Evolutionary conservation across 1,140 invertebrate species (phyloP).

Genomic region (Drosophila dunni): DNA sequence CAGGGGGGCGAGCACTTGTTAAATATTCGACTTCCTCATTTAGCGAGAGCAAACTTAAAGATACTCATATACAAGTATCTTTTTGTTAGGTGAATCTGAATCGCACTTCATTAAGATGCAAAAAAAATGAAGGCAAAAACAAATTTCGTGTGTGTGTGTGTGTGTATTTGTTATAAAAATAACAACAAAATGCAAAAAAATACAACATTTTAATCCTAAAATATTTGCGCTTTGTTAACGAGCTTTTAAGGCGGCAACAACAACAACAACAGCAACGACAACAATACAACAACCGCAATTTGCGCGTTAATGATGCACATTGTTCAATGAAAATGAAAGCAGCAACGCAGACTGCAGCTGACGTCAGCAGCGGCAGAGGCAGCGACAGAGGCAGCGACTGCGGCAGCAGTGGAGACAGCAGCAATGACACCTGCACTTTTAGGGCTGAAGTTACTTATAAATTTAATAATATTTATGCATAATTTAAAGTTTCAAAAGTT

Average conservation of each 20-base stretch:
- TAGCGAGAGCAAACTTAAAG: conserved; percentile 55
- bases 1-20: conserved; percentile 54
- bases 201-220: conserved; percentile 68
- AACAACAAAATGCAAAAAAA: conserved; percentile 38
- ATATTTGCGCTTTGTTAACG: conserved; percentile 81
- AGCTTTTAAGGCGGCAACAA: conserved; percentile 55
- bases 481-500: neutral
- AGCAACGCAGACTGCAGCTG: conserved; percentile 16
- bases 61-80: conserved; percentile 30
- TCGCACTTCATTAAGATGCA: conserved; percentile 77
- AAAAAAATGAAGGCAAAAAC: conserved; percentile 37
- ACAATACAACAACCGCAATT: conserved; percentile 22
- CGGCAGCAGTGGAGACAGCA: neutral
- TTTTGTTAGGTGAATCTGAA: conserved; percentile 68
- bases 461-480: neutral
- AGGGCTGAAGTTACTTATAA: conserved; percentile 3
- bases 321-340: conserved; percentile 81
- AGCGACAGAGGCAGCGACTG: neutral
- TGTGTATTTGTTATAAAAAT: conserved; percentile 72
- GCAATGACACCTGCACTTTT: conserved; percentile 22
- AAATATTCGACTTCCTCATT: conserved; percentile 77
- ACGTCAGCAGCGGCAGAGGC: conserved; percentile 6
- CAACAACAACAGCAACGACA: conserved; percentile 32
- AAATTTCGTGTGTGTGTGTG: conserved; percentile 54
- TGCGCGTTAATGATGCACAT: conserved; percentile 81